phyloP scores from a whole-genome alignment of 2,797 vertebrate genomes.

The Crax fasciolata region DNA sequence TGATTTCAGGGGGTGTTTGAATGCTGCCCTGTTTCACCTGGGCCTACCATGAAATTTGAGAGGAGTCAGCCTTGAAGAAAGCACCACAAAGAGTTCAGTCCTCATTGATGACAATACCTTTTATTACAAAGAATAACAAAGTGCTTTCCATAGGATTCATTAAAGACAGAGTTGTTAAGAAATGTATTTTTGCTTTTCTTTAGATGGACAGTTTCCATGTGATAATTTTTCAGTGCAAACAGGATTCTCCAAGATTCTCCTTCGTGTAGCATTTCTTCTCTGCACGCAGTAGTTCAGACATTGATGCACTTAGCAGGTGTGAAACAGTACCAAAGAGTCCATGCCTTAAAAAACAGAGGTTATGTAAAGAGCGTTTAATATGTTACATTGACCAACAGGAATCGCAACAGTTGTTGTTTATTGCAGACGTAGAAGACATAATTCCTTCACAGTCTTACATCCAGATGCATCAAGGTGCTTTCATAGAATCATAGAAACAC shows the following conservation, averaged over 20 bases:
- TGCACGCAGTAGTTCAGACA: not conserved
- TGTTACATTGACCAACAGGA: not conserved
- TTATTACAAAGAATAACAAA: constrained; percentile 80
- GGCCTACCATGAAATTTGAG: not conserved
- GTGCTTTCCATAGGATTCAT: constrained; percentile 33
- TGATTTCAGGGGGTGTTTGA: not conserved
- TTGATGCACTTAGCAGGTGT: not conserved
- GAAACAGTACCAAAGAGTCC: not conserved
- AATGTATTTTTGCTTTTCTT: not conserved
- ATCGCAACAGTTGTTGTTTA: not conserved
- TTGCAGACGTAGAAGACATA: not conserved
- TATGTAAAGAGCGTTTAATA: not conserved
- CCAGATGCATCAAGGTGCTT: not conserved
- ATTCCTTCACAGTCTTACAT: constrained; percentile 1
- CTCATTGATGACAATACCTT: constrained; percentile 8
- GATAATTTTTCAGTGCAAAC: constrained; percentile 43
- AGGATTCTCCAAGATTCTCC: not conserved
- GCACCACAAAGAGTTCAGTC: not conserved
- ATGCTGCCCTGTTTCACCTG: not conserved
- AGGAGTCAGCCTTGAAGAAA: not conserved
- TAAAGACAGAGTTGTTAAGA: constrained; percentile 52
- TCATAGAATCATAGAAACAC: not conserved
- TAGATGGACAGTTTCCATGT: not conserved
- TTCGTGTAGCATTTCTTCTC: not conserved
- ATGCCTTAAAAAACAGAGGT: not conserved